Evolutionary conservation across 2,888 invertebrate species (phyloP), one percentile per base, ranked within the genome.

Genomic region (Rhodophaea formosa): DNA sequence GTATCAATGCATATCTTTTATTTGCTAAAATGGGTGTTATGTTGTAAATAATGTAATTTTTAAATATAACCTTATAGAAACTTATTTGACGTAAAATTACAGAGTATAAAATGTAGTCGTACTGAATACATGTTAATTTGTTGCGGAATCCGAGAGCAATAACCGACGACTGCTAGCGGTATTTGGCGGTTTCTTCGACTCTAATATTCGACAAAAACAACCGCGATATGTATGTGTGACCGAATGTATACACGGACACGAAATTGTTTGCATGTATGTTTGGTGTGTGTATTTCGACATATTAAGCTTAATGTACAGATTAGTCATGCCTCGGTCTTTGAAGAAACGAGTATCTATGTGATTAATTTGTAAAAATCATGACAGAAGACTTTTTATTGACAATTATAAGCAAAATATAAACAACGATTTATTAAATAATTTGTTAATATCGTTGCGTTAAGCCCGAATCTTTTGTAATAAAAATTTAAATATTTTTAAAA

Each of bases 101-200:
- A 79, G 77, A 83, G 80, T 84, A 83, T 84, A 83, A 88, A 87
- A 86, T 85, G 79, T 84, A 84, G 83, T 79, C 83, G 89, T 88
- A 88, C 89, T 80, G 88, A 89, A 91, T 91, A 88, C 90, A 90
- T 91, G 89, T 88, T 91, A 91, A 91, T 91, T 90, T 89, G 88
- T 91, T 91, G 88, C 90, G 89, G 90, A 89, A 90, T 88, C 87
- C 67, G 89, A 89, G 90, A 89, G 90, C 90, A 90, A 89, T 89
- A 91, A 89, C 90, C 89, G 89, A 77, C 80, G 75, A 77, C 79
- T 77, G 82, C 81, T 90, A 90, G 90, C 90, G 90, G 90, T 90
- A 90, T 88, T 86, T 75, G 83, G 88, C 76, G 88, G 88, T 88
- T 88, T 87, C 86, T 82, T 86, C 78, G 80, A 65, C 80, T 84